Conservation (phyloP, 2,797 vertebrate genomes). For the Enteromius mattozi region DNA sequence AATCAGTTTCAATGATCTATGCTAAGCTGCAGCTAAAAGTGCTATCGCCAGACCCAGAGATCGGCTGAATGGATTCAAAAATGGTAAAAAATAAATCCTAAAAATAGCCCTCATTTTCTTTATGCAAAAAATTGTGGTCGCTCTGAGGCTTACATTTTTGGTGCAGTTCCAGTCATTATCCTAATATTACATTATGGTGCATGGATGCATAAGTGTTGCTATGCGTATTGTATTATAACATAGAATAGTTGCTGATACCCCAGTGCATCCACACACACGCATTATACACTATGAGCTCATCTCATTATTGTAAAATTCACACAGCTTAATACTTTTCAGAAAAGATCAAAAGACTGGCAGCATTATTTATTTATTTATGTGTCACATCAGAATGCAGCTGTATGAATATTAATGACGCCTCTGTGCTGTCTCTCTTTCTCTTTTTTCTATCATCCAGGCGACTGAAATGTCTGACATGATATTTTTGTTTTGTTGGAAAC, state of each 20-base stretch:
- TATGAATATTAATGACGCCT: slow-evolving; percentile 46
- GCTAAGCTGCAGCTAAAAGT: no score
- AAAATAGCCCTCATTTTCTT: neutral
- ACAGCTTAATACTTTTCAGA: slow-evolving; percentile 23
- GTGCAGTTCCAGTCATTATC: neutral
- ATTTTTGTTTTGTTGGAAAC: slow-evolving; percentile 14
- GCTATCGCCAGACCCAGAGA: no score
- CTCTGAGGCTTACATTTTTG: neutral
- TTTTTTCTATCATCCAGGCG: neutral
- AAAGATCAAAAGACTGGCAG: slow-evolving; percentile 41
- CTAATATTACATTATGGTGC: neutral
- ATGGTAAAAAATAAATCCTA: neutral
- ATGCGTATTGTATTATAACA: neutral
- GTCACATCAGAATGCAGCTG: slow-evolving; percentile 51
- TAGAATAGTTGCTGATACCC: neutral
- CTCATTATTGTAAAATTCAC: slow-evolving; percentile 31
- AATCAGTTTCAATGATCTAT: no score
- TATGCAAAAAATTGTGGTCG: neutral
- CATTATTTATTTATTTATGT: slow-evolving; percentile 53
- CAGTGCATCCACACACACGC: neutral
- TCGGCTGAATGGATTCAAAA: no score
- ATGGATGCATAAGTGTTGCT: neutral
- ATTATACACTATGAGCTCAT: slow-evolving; percentile 21
- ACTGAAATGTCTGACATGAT: neutral
- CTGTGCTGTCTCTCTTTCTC: neutral